These are phyloP conservation scores for Catajapyx aquilonaris DNA, from an alignment of 1,140 invertebrate genomes.

Conservation along the genomic window DNA sequence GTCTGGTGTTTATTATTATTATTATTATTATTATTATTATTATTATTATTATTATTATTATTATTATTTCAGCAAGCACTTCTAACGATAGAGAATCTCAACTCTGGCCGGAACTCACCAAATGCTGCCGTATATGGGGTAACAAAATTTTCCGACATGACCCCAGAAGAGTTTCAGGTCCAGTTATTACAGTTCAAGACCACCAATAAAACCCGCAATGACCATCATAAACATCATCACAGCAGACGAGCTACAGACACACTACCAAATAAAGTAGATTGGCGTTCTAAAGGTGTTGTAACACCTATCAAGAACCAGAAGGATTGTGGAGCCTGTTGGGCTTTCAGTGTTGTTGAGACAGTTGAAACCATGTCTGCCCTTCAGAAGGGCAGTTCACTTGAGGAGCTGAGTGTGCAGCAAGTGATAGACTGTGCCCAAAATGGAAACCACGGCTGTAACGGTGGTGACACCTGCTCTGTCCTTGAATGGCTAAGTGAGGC, in stretches of 20 bases:
- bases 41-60: too few relatives aligned
- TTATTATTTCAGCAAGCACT: conserved; percentile 37
- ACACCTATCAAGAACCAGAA: conserved; percentile 48
- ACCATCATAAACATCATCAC: too few relatives aligned
- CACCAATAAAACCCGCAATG: too few relatives aligned
- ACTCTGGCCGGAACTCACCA: conserved; percentile 26
- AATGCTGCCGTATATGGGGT: conserved; percentile 43
- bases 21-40: too few relatives aligned
- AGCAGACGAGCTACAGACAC: too few relatives aligned
- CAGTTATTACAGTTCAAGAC: conserved; percentile 1
- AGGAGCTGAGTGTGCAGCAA: conserved; percentile 20
- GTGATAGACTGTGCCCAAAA: conserved; percentile 58
- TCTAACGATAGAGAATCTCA: conserved; percentile 34
- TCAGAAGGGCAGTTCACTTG: conserved; percentile 23
- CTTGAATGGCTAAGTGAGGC: conserved; percentile 43
- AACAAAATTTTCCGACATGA: conserved; percentile 51
- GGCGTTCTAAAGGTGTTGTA: conserved; percentile 42
- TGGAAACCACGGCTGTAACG: conserved; percentile 51
- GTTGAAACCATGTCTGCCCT: conserved; percentile 58
- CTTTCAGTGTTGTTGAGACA: conserved; percentile 54
- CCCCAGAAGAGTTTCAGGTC: conserved; percentile 38
- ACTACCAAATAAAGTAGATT: too few relatives aligned
- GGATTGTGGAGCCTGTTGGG: conserved; percentile 69
- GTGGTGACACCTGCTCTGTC: conserved; percentile 60
- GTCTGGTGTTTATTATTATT: too few relatives aligned